Base-by-base conservation (phyloP, 2,113 vertebrate species). In the Craseonycteris thonglongyai region DNA sequence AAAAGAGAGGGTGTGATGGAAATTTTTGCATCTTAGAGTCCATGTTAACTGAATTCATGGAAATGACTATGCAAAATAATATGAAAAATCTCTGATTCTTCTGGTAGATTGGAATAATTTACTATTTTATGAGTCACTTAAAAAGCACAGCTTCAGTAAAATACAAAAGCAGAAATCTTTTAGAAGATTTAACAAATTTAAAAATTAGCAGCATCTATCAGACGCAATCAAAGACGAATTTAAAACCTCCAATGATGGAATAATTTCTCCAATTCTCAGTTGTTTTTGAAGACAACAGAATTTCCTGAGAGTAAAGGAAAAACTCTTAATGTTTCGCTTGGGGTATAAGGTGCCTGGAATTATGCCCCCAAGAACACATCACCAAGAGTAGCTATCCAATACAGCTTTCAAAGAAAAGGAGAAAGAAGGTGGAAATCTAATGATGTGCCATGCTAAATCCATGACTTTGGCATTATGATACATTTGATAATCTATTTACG, bases 11-110 rank as follows among this genome's bases (percentile, higher is more conserved):
- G 5, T 65, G 10, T 84, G 61, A 56, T 61, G 30, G 80, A 30
- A 96, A 95, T 94, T 84, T 28, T 84, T 93, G 22, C 45, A 66
- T 95, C 75, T 87, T 94, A 38, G 90, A 92, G 49, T 92, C 47
- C 59, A 83, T 58, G 63, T 38, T 51, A 75, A 81, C 14, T 19
- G 5, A 85, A 93, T 84, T 88, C 49, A 85, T 24, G 12, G n/a
- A 80, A 96, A 93, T 56, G 66, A 87, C 30, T 59, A 61, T 12
- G 24, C 16, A 63, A 69, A 19, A 33, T 47, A 75, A 74, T 21
- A 65, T 30, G 58, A 59, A 88, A 49, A 33, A 11, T 54, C 65
- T 74, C 49, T 63, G 45, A 35, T 49, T 96, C 89, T 40, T 79
- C 8, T 42, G 58, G 30, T 42, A 56, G 75, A 51, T 54, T 54